phyloP scores from a whole-genome alignment of 2,888 invertebrate genomes.

The Watsonalla binaria region DNA sequence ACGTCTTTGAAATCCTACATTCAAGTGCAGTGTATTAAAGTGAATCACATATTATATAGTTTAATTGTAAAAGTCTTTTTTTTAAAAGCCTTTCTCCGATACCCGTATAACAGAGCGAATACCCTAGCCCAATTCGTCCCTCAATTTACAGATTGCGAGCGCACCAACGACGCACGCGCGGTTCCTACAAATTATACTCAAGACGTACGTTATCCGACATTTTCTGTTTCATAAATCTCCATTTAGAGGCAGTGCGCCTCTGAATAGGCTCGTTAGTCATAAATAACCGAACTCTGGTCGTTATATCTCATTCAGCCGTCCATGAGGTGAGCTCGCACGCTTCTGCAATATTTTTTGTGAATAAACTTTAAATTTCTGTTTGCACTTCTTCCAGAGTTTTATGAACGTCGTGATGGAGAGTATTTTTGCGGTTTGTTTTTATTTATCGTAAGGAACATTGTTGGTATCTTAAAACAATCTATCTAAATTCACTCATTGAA shows the following conservation, averaged over 20 bases:
- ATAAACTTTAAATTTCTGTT: slow-evolving; percentile 42
- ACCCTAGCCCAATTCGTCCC: too few species aligned
- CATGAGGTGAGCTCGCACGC: slow-evolving; percentile 41
- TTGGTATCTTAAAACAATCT: too few species aligned
- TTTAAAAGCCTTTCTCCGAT: too few species aligned
- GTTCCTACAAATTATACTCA: slow-evolving; percentile 54
- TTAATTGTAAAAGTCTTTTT: too few species aligned
- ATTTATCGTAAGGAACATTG: background rate
- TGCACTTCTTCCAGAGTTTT: slow-evolving; percentile 22
- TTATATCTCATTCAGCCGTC: slow-evolving; percentile 66
- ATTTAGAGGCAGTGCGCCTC: slow-evolving; percentile 56
- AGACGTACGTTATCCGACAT: slow-evolving; percentile 64
- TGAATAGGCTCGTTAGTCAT: slow-evolving; percentile 77
- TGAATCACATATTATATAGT: too few species aligned
- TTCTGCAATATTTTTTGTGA: slow-evolving; percentile 21
- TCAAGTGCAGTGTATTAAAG: too few species aligned
- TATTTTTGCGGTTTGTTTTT: background rate
- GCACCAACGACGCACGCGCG: slow-evolving; percentile 17
- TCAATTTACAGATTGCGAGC: slow-evolving; percentile 10
- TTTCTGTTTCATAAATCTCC: slow-evolving; percentile 75
- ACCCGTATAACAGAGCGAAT: too few species aligned
- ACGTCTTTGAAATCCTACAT: too few species aligned
- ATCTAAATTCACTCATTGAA: too few species aligned
- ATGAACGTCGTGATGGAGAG: slow-evolving; percentile 8
- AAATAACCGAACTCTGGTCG: slow-evolving; percentile 74